Conservation (phyloP, 2,888 invertebrate genomes). For the Harpalus rufipes region DNA sequence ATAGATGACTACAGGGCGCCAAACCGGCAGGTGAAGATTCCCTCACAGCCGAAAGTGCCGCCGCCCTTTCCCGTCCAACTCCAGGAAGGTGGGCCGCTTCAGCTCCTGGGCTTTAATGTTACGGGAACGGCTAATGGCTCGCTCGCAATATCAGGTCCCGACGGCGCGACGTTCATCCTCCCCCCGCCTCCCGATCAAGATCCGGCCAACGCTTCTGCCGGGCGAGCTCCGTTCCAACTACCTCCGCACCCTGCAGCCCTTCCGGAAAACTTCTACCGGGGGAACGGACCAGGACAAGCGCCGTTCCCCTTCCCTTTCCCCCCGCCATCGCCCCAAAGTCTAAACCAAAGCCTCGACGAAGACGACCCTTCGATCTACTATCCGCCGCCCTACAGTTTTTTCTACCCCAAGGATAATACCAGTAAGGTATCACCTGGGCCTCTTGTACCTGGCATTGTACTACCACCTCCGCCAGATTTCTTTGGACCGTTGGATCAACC, state of each 20-base stretch:
- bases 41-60: slow-evolving; percentile 89
- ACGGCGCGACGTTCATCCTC: slow-evolving; percentile 77
- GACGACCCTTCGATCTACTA: slow-evolving; percentile 95
- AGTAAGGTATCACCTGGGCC: slow-evolving; percentile 89
- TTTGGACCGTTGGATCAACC: slow-evolving; percentile 85
- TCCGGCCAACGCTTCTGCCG: slow-evolving; percentile 84
- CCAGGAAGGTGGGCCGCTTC: slow-evolving; percentile 90
- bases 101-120: slow-evolving; percentile 91
- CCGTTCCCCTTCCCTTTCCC: slow-evolving; percentile 80
- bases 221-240: slow-evolving; percentile 83
- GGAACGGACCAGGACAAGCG: slow-evolving; percentile 79
- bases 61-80: slow-evolving; percentile 96
- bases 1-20: slow-evolving; percentile 92
- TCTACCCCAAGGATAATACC: slow-evolving; percentile 88
- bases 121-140: slow-evolving; percentile 85
- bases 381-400: slow-evolving; percentile 94
- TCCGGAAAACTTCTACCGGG: slow-evolving; percentile 75
- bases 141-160: slow-evolving; percentile 78
- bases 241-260: slow-evolving; percentile 81
- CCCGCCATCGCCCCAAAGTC: slow-evolving; percentile 76
- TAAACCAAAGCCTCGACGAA: slow-evolving; percentile 86
- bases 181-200: slow-evolving; percentile 80
- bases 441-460: slow-evolving; percentile 91
- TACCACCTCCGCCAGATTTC: slow-evolving; percentile 93
- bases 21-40: slow-evolving; percentile 90